phyloP scores from a whole-genome alignment of 2,113 vertebrate species.

The Rafetus swinhoei region DNA sequence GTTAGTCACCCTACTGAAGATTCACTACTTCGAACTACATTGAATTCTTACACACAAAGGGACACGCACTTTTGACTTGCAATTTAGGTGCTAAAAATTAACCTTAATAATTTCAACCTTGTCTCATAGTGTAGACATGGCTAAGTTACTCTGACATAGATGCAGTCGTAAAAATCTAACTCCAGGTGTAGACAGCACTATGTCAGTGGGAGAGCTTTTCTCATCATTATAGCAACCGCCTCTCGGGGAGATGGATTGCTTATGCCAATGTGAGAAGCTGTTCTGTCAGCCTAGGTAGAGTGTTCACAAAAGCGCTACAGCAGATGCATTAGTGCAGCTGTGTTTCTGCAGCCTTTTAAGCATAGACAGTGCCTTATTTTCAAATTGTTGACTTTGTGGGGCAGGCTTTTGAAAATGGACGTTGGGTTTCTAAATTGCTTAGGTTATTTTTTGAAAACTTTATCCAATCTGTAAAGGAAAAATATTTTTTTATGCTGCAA shows the following conservation, averaged over 20 bases:
- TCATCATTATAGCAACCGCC: not conserved
- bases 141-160: no score
- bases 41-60: no score
- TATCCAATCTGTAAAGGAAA: not conserved
- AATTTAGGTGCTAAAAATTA: no score
- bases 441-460: no score
- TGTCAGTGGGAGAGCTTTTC: not conserved
- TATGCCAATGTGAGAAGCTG: not conserved
- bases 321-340: not conserved
- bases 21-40: no score
- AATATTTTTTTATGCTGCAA: not conserved
- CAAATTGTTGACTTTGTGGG: not conserved
- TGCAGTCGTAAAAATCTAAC: not conserved
- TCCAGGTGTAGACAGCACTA: not conserved
- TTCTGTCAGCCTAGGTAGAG: not conserved
- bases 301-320: not conserved
- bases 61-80: no score
- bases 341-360: not conserved
- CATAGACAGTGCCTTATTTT: not conserved
- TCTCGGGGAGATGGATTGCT: not conserved
- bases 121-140: no score
- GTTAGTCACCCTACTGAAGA: no score
- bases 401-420: accelerated
- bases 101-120: no score
- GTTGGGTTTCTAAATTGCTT: not conserved